Evolutionary conservation across 2,888 invertebrate genomes (phyloP).

Genomic region (Notodonta dromedarius): DNA sequence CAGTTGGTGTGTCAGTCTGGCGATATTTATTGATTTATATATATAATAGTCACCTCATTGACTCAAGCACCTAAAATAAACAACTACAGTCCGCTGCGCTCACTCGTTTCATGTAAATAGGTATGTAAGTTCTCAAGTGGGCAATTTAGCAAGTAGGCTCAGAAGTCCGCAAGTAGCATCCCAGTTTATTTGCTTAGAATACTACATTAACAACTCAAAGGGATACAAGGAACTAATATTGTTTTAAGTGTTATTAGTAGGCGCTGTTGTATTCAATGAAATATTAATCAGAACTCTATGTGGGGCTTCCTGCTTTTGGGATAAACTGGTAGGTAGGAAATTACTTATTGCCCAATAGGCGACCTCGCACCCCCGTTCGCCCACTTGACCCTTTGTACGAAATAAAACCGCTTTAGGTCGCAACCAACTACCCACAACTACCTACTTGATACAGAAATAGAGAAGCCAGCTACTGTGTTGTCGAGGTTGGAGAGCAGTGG

Average conservation of each 20-base stretch:
- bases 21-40: too few relatives aligned
- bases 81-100: too few relatives aligned
- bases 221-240: too few relatives aligned
- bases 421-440: constrained; percentile 33
- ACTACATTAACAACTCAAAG: too few relatives aligned
- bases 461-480: neutral
- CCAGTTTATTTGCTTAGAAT: too few relatives aligned
- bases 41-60: too few relatives aligned
- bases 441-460: constrained; percentile 29
- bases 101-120: too few relatives aligned
- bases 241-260: neutral
- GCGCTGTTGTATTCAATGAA: constrained; percentile 26
- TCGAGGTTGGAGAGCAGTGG: neutral
- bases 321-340: constrained; percentile 47
- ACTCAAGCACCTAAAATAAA: too few relatives aligned
- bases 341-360: constrained; percentile 52
- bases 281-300: constrained; percentile 48
- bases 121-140: too few relatives aligned
- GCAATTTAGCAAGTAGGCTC: too few relatives aligned
- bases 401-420: constrained; percentile 47
- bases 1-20: too few relatives aligned
- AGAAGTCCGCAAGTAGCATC: too few relatives aligned
- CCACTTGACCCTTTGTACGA: constrained; percentile 53
- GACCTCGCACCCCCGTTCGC: constrained; percentile 34
- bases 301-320: constrained; percentile 37